Evolutionary conservation across 2,113 vertebrate genomes (phyloP).

Genomic region (Eulacestoma nigropectus): DNA sequence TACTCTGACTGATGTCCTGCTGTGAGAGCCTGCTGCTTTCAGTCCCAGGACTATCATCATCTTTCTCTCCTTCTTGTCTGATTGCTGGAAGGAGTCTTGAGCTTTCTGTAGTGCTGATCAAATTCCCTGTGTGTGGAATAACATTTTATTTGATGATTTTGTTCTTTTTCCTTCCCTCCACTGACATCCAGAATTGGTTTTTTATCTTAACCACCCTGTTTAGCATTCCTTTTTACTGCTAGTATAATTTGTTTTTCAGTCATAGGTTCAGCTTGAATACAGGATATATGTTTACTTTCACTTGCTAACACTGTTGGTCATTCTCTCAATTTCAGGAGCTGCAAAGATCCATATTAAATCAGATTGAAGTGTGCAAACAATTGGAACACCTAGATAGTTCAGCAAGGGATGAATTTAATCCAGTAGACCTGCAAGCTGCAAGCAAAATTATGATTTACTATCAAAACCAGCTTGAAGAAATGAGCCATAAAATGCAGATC

Average conservation of each 20-base stretch:
- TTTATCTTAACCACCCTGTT: neutral
- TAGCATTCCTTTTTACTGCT: neutral
- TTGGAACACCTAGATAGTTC: conserved; percentile 68
- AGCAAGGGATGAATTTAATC: conserved; percentile 69
- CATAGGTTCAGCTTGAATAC: neutral
- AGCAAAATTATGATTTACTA: conserved; percentile 72
- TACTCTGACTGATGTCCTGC: neutral
- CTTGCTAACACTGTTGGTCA: neutral
- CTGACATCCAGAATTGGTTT: neutral
- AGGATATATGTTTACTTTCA: neutral
- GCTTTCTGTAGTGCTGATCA: neutral
- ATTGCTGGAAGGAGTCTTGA: neutral
- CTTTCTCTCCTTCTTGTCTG: neutral
- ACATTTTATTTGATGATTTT: neutral
- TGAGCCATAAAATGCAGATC: conserved; percentile 73
- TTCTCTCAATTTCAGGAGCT: conserved; percentile 58
- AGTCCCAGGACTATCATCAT: neutral
- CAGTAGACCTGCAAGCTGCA: conserved; percentile 73
- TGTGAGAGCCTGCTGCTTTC: neutral
- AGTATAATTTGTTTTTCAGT: neutral
- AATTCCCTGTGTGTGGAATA: neutral
- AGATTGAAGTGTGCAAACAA: conserved; percentile 76
- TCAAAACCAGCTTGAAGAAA: conserved; percentile 77
- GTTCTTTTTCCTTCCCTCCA: neutral
- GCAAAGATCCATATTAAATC: conserved; percentile 60